Evolutionary conservation across 2,113 vertebrate species (phyloP).

Genomic region (Dasyprocta punctata): DNA sequence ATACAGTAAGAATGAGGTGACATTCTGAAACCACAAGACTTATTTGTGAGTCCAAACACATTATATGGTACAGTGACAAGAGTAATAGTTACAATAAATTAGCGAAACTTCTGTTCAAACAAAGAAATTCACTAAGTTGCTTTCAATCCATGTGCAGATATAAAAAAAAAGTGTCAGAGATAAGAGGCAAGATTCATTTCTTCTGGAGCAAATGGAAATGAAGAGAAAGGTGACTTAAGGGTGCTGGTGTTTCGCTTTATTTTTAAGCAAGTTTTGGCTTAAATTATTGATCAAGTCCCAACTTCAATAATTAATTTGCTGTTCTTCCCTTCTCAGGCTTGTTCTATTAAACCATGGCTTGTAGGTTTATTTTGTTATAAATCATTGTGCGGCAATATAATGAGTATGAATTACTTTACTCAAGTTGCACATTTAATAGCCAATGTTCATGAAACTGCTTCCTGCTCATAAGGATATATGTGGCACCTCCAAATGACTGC

Average conservation of each 20-base stretch:
- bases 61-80: not conserved
- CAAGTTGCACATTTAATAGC: not conserved
- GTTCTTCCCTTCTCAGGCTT: not conserved
- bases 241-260: not conserved
- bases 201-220: not conserved
- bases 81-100: not conserved
- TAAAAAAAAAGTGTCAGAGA: not conserved
- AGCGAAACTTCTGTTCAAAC: constrained; percentile 25
- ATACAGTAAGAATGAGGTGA: not conserved
- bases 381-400: not conserved
- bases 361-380: not conserved
- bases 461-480: not conserved
- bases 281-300: not conserved
- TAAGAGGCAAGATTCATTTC: not conserved
- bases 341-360: not conserved
- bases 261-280: constrained; percentile 23
- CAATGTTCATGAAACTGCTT: not conserved
- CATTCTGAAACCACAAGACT: not conserved
- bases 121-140: not conserved
- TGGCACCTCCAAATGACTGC: not conserved
- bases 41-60: not conserved
- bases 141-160: not conserved
- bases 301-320: not conserved
- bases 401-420: not conserved
- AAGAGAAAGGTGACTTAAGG: not conserved